Base-by-base conservation (phyloP, 2,888 invertebrate genomes). In the Drosophila recens region DNA sequence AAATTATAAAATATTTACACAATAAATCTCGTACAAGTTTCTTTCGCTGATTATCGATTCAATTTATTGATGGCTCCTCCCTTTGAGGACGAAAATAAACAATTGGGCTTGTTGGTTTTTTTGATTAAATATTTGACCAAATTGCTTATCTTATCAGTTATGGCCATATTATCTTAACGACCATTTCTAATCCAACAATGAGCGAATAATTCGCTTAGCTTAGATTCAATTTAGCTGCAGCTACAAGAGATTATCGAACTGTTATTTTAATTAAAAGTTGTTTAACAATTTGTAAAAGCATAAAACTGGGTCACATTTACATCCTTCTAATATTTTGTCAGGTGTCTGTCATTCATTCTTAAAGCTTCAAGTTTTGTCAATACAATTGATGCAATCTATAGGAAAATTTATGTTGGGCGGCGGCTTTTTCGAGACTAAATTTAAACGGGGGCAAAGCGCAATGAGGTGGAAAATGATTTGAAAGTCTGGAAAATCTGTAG, bases 381-480 rank as follows among this genome's bases (percentile, higher is more conserved):
- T 40, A 42, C 53, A 66, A 43, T 69, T 64, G 54, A 53, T 34
- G 59, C 61, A 72, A 70, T 74, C 59, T 48, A 49, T 77, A 48
- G 58, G 53, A 58, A 58, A 63, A 65, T 65, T 62, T 48, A 36
- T 56, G 67, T 51, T 79, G 57, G 45, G n/a, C 43, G 42, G 57
- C 74, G 27, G 33, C 57, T 58, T 81, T 63, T 42, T 48, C 2
- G 62, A 46, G 56, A 75, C 85, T 87, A 89, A 84, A 87, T 87
- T 89, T 85, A 81, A 89, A 81, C 81, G n/a, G 77, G 38, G 38
- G 59, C 48, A 69, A 66, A 58, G 53, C 58, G 36, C 86, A 86
- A 75, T 86, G 85, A 75, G 76, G 63, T 63, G 86, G 90, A 85
- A 86, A 89, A 76, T 80, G 72, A 82, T 80, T 76, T 67, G 79